Evolutionary conservation across 2,113 vertebrate genomes (phyloP).

Genomic region (Paradoxurus hermaphroditus): DNA sequence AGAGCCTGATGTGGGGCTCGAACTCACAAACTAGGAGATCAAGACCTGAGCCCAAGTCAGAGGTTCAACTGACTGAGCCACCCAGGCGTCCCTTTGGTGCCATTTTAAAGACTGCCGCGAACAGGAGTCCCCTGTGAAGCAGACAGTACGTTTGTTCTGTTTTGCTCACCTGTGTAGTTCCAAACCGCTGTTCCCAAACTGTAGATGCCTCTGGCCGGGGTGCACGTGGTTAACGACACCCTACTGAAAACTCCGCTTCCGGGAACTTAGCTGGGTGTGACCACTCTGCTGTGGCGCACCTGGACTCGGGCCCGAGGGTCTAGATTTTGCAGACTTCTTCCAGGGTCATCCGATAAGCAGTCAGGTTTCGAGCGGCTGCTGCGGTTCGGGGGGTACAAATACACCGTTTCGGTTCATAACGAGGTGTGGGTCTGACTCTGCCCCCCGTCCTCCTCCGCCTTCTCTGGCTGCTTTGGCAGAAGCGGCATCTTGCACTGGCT

Average conservation of each 20-base stretch:
- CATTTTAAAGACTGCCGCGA: accelerated
- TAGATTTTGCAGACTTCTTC: background rate
- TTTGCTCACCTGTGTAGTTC: background rate
- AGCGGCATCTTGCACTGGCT: accelerated
- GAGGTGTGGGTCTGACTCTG: accelerated
- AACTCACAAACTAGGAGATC: no score
- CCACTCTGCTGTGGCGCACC: background rate
- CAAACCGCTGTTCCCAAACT: accelerated
- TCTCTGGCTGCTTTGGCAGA: no score
- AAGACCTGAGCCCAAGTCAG: no score
- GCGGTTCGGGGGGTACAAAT: accelerated
- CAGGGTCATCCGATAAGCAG: background rate
- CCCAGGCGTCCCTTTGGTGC: no score
- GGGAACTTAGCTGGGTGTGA: background rate
- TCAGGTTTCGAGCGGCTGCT: background rate
- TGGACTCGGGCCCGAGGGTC: background rate
- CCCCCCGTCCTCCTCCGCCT: background rate
- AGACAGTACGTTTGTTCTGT: accelerated
- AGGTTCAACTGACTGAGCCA: no score
- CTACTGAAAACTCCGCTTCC: background rate
- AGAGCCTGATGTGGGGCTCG: no score
- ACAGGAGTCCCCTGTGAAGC: accelerated
- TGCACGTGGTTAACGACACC: accelerated
- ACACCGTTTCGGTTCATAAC: accelerated
- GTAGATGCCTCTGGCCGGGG: accelerated